These are phyloP conservation scores for Centruroides vittatus DNA, from an alignment of 1,140 invertebrate genomes.

Conservation along the genomic window DNA sequence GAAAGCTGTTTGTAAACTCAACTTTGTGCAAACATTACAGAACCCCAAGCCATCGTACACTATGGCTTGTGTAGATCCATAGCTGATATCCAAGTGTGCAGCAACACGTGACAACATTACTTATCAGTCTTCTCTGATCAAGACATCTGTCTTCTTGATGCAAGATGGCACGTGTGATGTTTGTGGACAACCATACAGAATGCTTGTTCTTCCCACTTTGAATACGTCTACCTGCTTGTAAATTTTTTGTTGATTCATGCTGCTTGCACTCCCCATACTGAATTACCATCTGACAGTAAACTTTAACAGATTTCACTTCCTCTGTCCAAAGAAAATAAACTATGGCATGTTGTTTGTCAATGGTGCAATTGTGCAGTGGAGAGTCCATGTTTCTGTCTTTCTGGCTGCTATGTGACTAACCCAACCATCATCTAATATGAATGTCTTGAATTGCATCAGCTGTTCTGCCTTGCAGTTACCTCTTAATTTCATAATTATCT, in stretches of 20 bases:
- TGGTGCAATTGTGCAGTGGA: too few relatives aligned
- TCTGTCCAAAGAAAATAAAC: too few relatives aligned
- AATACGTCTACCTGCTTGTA: background rate
- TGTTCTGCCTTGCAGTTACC: too few relatives aligned
- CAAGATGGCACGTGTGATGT: background rate
- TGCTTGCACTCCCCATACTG: background rate
- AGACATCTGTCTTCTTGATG: background rate
- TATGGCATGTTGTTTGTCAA: too few relatives aligned
- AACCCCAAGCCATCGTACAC: background rate
- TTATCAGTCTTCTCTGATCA: background rate
- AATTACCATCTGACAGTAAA: too few relatives aligned
- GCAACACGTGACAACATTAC: background rate
- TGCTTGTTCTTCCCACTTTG: background rate
- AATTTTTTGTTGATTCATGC: background rate
- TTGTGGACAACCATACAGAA: background rate
- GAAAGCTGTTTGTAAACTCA: too few relatives aligned
- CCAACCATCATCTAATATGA: too few relatives aligned
- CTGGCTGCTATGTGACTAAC: too few relatives aligned
- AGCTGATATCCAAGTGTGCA: background rate
- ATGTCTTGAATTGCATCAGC: too few relatives aligned
- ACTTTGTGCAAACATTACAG: background rate
- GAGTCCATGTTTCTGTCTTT: too few relatives aligned
- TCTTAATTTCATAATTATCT: too few relatives aligned
- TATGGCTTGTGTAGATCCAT: background rate
- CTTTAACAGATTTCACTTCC: too few relatives aligned